Evolutionary conservation across 2,797 vertebrate species (phyloP), one percentile per base, ranked within the genome.

Genomic region (Spinibarbus caldwelli): DNA sequence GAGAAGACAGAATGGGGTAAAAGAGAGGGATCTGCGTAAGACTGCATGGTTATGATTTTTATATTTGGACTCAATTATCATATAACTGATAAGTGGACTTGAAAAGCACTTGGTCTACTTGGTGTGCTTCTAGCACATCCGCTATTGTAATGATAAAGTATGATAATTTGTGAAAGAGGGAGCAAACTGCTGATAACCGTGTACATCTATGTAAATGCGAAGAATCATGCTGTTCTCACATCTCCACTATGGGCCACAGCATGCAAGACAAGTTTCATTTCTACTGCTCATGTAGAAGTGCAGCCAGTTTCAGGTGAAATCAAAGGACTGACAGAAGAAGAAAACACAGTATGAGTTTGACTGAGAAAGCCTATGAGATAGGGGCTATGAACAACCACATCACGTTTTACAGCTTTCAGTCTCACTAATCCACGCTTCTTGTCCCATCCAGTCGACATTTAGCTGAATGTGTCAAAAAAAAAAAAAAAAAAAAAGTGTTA

Each of bases 361-460:
- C 47, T 45, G 29, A 77, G 75, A 76, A 57, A 41, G 66, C 70
- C 34, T 31, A 52, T 73, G 59, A 68, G 31, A 78, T 7, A 82
- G 70, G 52, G 62, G 34, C 26, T 34, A 34, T 45, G 43, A 78
- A 43, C 38, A 84, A 86, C 87, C 85, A 85, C 87, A 90, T 85
- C 88, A 88, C 86, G 83, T 89, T 87, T 88, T 36, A 34, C 34
- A 77, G 85, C 90, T 90, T 89, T 90, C 89, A 76, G n/a, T 83
- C 81, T 88, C 75, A 88, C 43, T 87, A 70, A 71, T 43, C 26
- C 36, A 59, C 6, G 8, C 47, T 76, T 54, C 10, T 31, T 6
- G 14, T 45, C n/a, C 19, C 11, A 68, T 49, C 12, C 17, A 38
- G 4, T 9, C 23, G 4, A 59, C 54, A 77, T 77, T 34, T 47